Percentiles rank a stretch among this genome's conserved stretches.
Evolutionary conservation across 2,888 invertebrate species (phyloP).

Genomic region (Hermaeophaga mercurialis): DNA sequence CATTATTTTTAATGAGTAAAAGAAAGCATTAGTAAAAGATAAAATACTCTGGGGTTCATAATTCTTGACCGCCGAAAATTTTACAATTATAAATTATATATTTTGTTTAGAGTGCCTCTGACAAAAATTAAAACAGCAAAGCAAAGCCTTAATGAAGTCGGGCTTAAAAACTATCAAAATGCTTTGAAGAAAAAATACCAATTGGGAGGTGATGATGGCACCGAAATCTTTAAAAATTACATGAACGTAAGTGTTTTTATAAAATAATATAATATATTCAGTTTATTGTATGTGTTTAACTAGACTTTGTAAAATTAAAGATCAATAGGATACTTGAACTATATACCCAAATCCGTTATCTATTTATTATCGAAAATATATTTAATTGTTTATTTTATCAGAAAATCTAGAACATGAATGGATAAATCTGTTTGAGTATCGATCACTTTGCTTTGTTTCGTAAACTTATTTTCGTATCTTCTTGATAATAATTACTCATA

Average conservation of each 20-base stretch:
- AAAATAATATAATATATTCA: not conserved
- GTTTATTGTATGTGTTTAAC: not conserved
- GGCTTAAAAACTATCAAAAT: not conserved
- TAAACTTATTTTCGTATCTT: no score
- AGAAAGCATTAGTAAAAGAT: no score
- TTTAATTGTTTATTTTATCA: not conserved
- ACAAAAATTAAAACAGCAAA: slow-evolving; percentile 7
- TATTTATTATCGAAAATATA: not conserved
- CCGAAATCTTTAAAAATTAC: slow-evolving; percentile 11
- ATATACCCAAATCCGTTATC: no score
- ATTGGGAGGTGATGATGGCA: not conserved
- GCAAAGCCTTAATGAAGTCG: slow-evolving; percentile 1
- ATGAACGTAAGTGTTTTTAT: slow-evolving; percentile 18
- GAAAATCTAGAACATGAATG: not conserved
- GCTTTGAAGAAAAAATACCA: slow-evolving; percentile 2
- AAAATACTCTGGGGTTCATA: no score
- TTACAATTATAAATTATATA: not conserved
- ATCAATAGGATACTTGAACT: no score
- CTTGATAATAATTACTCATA: no score
- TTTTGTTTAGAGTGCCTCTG: not conserved
- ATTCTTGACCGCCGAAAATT: no score
- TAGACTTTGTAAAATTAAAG: no score
- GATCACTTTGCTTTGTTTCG: no score
- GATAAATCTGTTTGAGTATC: no score
- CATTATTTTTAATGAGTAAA: no score